Evolutionary conservation across 92 coral and sea anemone species (phyloP), one percentile per base, ranked within the genome.

Genomic region (Parazoanthus swiftii): DNA sequence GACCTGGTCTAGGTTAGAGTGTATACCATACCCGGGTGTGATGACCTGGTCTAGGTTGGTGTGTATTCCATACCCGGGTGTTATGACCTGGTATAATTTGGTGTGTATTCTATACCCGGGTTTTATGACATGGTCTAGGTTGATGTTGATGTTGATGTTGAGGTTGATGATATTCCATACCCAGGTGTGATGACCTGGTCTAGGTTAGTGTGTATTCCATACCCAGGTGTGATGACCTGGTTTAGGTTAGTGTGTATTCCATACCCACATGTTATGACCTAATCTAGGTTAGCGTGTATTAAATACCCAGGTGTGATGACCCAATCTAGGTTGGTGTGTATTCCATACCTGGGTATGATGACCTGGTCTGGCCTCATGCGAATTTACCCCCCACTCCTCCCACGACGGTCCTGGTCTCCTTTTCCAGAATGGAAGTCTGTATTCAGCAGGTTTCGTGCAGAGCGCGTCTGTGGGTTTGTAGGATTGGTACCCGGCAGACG

Each of bases 301-400:
- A 2, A n/a, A 51, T 51, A 9, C 58, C 58, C 13, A 15, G 25
- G 70, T 63, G 70, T 18, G 25, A 1, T 18, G 9, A n/a, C 70
- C 25, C 0, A 9, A 26, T 63, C 15, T 21, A 63, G 25, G 21
- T 63, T 63, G 21, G 70, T 20, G 70, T 63, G 70, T 63, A 21
- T 63, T 23, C 5, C 70, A 63, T 84, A 90, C 92, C 92, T 90
- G 92, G 7, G 92, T 90, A 51, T 90, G 92, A 51, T 90, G 92
- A n/a, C 92, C 92, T 23, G 92, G 92, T 56, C 92, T 86, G 4
- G 89, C 92, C 74, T 90, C 92, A 43, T 90, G 92, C 36, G 92
- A 72, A 56, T 86, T 90, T 25, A 90, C 80, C 3, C 78, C 56
- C 38, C 63, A 63, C 66, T 86, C 89, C 36, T 26, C 87, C 63